These are phyloP conservation scores for Telmatochromis sp. DNA, from an alignment of 2,113 vertebrate genomes.

Conservation along the genomic window DNA sequence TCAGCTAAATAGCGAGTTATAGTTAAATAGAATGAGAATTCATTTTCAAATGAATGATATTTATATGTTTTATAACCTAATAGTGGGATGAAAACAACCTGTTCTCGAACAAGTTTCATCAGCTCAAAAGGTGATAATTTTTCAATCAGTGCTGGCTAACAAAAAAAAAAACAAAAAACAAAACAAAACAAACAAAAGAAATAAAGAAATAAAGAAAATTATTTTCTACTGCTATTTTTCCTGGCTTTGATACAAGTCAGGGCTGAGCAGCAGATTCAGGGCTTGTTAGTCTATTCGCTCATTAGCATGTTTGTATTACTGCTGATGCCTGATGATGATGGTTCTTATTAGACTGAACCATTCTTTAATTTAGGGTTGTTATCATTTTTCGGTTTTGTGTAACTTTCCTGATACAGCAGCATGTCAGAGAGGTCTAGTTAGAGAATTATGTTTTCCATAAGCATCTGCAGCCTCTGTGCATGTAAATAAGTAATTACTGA, in stretches of 20 bases:
- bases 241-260: not conserved
- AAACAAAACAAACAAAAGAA: not conserved
- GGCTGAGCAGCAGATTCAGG: not conserved
- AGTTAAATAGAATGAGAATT: not conserved
- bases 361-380: not conserved
- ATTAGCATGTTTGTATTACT: not conserved
- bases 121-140: not conserved
- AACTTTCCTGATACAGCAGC: not conserved
- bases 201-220: not conserved
- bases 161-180: not conserved
- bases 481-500: not conserved
- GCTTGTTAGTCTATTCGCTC: not conserved
- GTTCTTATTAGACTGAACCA: not conserved
- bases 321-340: not conserved
- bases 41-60: not conserved
- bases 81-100: not conserved
- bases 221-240: not conserved
- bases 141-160: not conserved
- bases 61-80: not conserved
- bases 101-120: not conserved
- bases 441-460: not conserved
- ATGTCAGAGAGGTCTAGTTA: not conserved
- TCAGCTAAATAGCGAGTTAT: not conserved
- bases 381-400: not conserved
- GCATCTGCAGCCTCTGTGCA: not conserved